Conservation (phyloP, 2,113 vertebrate genomes). For the Brachypteracias leptosomus region DNA sequence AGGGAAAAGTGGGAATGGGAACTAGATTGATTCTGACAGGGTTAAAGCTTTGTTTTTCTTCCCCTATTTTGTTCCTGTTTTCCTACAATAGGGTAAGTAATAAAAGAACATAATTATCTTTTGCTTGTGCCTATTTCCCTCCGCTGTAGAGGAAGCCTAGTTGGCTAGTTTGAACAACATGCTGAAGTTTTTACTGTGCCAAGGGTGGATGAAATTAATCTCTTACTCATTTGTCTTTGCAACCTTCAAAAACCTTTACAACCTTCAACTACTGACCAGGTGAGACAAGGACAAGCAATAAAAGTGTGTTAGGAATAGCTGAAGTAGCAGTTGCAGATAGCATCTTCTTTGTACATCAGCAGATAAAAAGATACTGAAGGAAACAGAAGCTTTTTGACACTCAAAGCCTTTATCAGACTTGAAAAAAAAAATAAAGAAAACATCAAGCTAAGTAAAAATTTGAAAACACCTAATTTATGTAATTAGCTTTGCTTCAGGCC, state of each 20-base stretch:
- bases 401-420: neutral
- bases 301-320: neutral
- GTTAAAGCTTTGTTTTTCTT: neutral
- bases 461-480: neutral
- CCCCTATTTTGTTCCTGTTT: neutral
- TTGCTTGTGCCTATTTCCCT: neutral
- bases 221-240: neutral
- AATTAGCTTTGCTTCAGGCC: neutral
- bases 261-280: neutral
- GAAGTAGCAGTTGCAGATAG: neutral
- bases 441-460: neutral
- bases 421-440: neutral
- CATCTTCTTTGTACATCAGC: slow-evolving; percentile 31
- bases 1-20: neutral
- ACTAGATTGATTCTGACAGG: neutral
- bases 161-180: neutral
- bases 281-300: slow-evolving; percentile 22
- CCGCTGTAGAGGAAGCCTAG: neutral
- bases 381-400: slow-evolving; percentile 47
- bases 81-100: neutral
- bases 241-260: slow-evolving; percentile 7
- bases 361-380: neutral
- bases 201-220: neutral
- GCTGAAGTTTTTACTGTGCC: neutral
- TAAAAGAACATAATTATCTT: neutral